Evolutionary conservation across 2,888 invertebrate genomes (phyloP), one percentile per base, ranked within the genome.

Genomic region (Trichopoda pennipes): DNA sequence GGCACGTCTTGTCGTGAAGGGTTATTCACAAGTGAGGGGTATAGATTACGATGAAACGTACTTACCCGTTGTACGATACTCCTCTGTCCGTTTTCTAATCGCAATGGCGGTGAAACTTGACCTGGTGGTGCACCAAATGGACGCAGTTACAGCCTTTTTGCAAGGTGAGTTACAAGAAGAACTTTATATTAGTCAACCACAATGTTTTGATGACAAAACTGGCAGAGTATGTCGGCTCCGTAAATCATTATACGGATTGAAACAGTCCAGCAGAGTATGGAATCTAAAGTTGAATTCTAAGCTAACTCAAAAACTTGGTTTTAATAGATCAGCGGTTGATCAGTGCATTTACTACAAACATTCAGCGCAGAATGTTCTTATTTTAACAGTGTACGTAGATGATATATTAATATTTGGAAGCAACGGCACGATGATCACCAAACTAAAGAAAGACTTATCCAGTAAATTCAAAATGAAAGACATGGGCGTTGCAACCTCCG

Each of bases 361-460:
- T 6, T 32, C 17, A 3, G 16, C 21, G 3, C 23, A 47, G 16
- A 14, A 49, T 28, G 9, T 84, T 44, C 21, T 83, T 42, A 73
- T 76, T 55, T 17, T 77, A 7, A 74, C 80, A 7, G 73, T 81
- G 47, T 80, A 82, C 47, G 83, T 84, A 14, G 81, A 83, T 51
- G 79, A 83, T n/a, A 77, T 84, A n/a, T n/a, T 84, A 49, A 75
- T 81, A 10, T 80, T 77, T 61, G 69, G 60, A 44, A 44, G 42
- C n/a, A 44, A 44, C 42, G n/a, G 42, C 6, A 44, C 16, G 14
- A 44, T 10, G 78, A 81, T n/a, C 58, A 76, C 55, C 14, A 73
- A 44, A 70, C 58, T 7, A 66, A 47, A 56, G 28, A 12, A 66
- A 21, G 21, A 80, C 49, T 35, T 80, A 61, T 55, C 61, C 0